Percentiles rank a stretch among this genome's conserved stretches.
Conservation (phyloP, 2,888 invertebrate species). For the Pseudanteris insignis region DNA sequence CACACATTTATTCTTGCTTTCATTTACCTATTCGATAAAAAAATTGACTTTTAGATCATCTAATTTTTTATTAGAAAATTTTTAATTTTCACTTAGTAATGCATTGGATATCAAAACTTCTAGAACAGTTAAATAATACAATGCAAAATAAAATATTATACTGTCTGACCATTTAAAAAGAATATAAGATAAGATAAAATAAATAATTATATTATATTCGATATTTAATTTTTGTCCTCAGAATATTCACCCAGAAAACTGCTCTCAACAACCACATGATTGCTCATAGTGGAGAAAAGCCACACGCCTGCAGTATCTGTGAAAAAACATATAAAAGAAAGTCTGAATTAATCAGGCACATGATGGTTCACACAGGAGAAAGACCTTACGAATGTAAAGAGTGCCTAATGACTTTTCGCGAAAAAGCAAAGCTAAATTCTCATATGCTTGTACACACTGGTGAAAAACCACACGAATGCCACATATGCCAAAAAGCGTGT, state of each 20-base stretch:
- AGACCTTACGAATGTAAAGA: conserved; percentile 63
- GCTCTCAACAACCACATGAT: conserved; percentile 62
- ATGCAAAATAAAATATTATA: too few relatives aligned
- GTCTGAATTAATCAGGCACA: conserved; percentile 60
- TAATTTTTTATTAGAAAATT: too few relatives aligned
- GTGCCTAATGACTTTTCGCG: conserved; percentile 62
- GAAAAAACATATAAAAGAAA: conserved; percentile 63
- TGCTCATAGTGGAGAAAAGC: conserved; percentile 61
- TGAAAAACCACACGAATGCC: conserved; percentile 62
- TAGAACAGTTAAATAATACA: too few relatives aligned
- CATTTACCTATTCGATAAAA: too few relatives aligned
- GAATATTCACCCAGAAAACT: conserved; percentile 58
- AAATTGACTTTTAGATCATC: too few relatives aligned
- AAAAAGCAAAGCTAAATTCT: conserved; percentile 62
- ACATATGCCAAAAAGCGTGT: conserved; percentile 62
- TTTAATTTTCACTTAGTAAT: not conserved
- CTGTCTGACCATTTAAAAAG: too few relatives aligned
- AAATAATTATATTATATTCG: too few relatives aligned
- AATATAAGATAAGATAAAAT: too few relatives aligned
- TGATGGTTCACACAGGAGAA: conserved; percentile 63
- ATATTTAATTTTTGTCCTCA: conserved; percentile 10
- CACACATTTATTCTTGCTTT: too few relatives aligned
- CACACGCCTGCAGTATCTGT: conserved; percentile 61
- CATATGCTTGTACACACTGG: conserved; percentile 64
- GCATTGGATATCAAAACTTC: too few relatives aligned